Conservation (phyloP, 1,140 invertebrate genomes). For the Heliconius congener region DNA sequence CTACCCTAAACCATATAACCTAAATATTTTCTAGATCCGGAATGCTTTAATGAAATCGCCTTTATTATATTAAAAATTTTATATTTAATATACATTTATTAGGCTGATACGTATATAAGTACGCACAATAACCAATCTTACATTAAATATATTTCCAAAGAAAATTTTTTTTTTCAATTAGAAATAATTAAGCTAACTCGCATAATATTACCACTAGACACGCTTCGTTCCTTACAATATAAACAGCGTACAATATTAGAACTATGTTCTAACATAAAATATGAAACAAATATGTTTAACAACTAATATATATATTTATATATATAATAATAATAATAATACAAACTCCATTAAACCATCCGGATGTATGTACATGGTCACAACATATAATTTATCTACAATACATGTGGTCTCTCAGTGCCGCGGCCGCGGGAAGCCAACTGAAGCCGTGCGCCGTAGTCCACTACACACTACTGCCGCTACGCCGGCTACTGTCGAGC, state of each 20-base stretch:
- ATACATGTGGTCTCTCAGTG: conserved; percentile 50
- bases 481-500: conserved; percentile 72
- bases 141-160: conserved; percentile 6
- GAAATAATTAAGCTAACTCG: not conserved
- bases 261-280: conserved; percentile 14
- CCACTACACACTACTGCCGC: conserved; percentile 72
- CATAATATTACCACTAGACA: not conserved
- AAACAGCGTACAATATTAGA: conserved; percentile 2
- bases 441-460: conserved; percentile 74
- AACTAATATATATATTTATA: not conserved
- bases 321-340: not conserved
- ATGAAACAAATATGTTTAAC: not conserved
- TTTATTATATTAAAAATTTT: conserved; percentile 16
- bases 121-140: conserved; percentile 4
- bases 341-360: conserved; percentile 29
- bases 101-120: conserved; percentile 4
- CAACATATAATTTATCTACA: conserved; percentile 57
- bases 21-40: conserved; percentile 36
- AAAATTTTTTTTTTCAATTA: not conserved
- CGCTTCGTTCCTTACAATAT: not conserved
- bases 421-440: conserved; percentile 69
- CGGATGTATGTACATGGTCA: conserved; percentile 40
- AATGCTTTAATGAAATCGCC: conserved; percentile 34
- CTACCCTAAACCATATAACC: conserved; percentile 40
- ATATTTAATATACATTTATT: conserved; percentile 15